A percentile compares a stretch with the other conserved stretches of the same genome.
These are phyloP conservation scores for Cyphomyrmex costatus DNA, from an alignment of 1,140 invertebrate species.

Conservation along the genomic window DNA sequence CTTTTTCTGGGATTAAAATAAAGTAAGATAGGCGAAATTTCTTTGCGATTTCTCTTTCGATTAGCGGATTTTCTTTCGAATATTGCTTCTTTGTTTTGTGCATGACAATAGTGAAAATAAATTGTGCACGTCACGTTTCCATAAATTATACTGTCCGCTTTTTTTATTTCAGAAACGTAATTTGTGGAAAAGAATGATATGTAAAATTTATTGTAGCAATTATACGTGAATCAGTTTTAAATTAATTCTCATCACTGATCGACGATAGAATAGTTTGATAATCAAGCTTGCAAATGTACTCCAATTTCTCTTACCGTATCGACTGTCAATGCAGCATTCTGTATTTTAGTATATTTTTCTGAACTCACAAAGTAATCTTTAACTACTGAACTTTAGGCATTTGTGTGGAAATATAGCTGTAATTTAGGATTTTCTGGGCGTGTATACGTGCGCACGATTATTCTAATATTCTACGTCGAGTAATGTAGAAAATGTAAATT, in stretches of 20 bases:
- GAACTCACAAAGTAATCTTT: conserved; percentile 6
- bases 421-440: neutral
- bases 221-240: neutral
- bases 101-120: neutral
- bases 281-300: neutral
- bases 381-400: neutral
- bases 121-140: neutral
- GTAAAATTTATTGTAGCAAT: conserved; percentile 9
- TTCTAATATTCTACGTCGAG: neutral
- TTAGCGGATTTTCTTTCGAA: conserved; percentile 12
- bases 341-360: neutral
- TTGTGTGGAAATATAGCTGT: neutral
- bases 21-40: conserved; percentile 21
- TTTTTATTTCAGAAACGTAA: conserved; percentile 7
- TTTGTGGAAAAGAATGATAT: neutral
- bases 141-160: neutral
- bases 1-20: conserved; percentile 13
- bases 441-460: neutral
- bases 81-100: neutral
- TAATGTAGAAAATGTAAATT: conserved; percentile 44
- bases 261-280: neutral
- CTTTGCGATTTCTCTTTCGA: conserved; percentile 7
- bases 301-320: neutral
- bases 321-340: neutral
- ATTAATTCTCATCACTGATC: neutral